These are phyloP conservation scores for Taphrorychus bicolor DNA, from an alignment of 2,888 invertebrate species.

Conservation along the genomic window DNA sequence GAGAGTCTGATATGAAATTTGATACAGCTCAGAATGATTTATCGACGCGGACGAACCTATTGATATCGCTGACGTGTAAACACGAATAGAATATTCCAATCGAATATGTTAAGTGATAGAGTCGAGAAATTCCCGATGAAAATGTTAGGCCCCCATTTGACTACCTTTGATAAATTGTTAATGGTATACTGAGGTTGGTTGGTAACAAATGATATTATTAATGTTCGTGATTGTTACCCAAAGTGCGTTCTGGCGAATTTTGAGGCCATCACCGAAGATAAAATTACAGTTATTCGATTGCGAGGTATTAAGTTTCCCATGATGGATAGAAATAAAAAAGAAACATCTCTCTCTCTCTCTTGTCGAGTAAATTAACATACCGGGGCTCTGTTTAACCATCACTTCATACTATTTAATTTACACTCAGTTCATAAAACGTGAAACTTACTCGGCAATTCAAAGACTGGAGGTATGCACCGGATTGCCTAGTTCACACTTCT, in stretches of 20 bases:
- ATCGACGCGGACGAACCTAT: conserved; percentile 24
- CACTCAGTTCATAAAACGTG: background rate
- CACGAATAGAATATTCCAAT: conserved; percentile 29
- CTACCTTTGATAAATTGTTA: conserved; percentile 9
- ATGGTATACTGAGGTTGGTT: background rate
- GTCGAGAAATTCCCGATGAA: conserved; percentile 9
- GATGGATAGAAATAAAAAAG: background rate
- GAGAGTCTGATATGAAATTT: conserved; percentile 30
- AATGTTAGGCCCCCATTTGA: conserved; percentile 4
- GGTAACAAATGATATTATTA: background rate
- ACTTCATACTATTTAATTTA: background rate
- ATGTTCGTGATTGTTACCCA: background rate
- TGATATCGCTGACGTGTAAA: conserved; percentile 32
- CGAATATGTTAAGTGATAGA: conserved; percentile 15
- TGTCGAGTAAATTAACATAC: background rate
- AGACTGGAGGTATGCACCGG: background rate
- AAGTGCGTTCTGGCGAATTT: background rate
- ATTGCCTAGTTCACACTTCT: background rate
- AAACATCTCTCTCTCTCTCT: background rate
- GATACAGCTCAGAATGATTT: conserved; percentile 31
- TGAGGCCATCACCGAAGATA: background rate
- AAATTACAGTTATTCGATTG: conserved; percentile 6
- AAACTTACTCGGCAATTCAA: background rate
- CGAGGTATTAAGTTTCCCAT: conserved; percentile 1
- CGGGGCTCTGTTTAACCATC: background rate